Base-by-base conservation (phyloP, 2,797 vertebrate species). In the Cichlasoma orientale region DNA sequence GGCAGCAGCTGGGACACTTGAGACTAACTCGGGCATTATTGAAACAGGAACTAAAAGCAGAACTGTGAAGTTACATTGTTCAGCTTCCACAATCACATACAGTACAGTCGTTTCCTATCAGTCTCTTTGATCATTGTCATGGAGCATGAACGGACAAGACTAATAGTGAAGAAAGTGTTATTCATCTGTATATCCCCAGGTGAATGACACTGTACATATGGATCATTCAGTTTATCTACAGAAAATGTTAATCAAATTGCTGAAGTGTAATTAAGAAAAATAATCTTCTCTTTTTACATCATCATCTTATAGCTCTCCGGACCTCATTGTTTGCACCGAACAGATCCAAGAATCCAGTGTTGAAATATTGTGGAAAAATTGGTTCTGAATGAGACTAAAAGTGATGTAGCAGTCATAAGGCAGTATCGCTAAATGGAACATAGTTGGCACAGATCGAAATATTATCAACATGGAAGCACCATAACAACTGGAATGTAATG, bases 351-450 rank as follows among this genome's bases (percentile, higher is more conserved):
- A 63, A 50, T 3, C 4, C 23, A 3, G 31, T 59, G 38, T 61
- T 74, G 57, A 78, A 76, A 72, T 33, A 57, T 52, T 59, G 54
- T 53, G 23, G 41, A 80, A 80, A 75, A 77, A 54, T 27, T 29
- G 57, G 18, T 68, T 84, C 73, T 72, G 59, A 80, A 74, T 66
- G 21, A 76, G 72, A 61, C 71, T 36, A 31, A 79, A 53, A 57
- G 57, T 27, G 16, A 18, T 72, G 61, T 54, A 71, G 56, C 38
- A 52, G 59, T 70, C 56, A 56, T n/a, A 56, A 57, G 54, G 36
- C 53, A 31, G 73, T 41, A 38, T 16, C 72, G 77, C 63, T 69
- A 84, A 83, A 86, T 81, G 66, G 44, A 75, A 74, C 82, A 66
- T 81, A 76, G 79, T 52, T 78, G 54, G 77, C 75, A 74, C 18